phyloP scores from a whole-genome alignment of 2,888 invertebrate species.

The Prosapia bicincta region DNA sequence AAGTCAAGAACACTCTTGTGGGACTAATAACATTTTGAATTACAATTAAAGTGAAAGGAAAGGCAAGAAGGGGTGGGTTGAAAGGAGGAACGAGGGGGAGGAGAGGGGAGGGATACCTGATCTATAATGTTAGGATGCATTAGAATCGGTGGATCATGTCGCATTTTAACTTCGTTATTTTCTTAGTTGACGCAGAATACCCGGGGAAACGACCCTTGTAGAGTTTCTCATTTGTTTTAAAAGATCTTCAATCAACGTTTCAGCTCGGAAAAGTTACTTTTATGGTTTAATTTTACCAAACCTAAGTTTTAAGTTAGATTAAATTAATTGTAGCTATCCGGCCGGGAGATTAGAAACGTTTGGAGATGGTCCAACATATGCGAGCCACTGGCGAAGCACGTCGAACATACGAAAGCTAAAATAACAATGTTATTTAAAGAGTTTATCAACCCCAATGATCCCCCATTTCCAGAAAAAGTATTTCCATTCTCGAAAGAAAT shows the following conservation, averaged over 20 bases:
- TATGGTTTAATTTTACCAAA: background rate
- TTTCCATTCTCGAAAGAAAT: too few relatives aligned
- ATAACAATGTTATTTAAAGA: too few relatives aligned
- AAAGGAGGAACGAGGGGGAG: slow-evolving; percentile 17
- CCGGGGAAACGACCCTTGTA: background rate
- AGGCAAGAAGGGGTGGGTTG: slow-evolving; percentile 20
- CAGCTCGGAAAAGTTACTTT: background rate
- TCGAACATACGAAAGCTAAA: too few relatives aligned
- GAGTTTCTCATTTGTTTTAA: background rate
- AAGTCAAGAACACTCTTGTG: slow-evolving; percentile 21
- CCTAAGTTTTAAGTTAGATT: background rate
- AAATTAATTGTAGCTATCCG: too few relatives aligned
- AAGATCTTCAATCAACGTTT: background rate
- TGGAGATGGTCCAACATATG: too few relatives aligned
- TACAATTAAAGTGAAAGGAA: slow-evolving; percentile 25
- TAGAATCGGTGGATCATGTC: background rate
- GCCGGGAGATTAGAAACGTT: too few relatives aligned
- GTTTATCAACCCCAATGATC: too few relatives aligned
- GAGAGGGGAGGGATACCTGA: slow-evolving; percentile 17
- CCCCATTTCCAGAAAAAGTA: too few relatives aligned
- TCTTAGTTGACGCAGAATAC: background rate
- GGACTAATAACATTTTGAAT: slow-evolving; percentile 28
- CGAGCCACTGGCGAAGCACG: too few relatives aligned
- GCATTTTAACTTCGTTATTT: slow-evolving; percentile 6
- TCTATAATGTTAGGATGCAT: background rate